phyloP scores from a whole-genome alignment of 2,888 invertebrate species.

The Tribolium freemani region DNA sequence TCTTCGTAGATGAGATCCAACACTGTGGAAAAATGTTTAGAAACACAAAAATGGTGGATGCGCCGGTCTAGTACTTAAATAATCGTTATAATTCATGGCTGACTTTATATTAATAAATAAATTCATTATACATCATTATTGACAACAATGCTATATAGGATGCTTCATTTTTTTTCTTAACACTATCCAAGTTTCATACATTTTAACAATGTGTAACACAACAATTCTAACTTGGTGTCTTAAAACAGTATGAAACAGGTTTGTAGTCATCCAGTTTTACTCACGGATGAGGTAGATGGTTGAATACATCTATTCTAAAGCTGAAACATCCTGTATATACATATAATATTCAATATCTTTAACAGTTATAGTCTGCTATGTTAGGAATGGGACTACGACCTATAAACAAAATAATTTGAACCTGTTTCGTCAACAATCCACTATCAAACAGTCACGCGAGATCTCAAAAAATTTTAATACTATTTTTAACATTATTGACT shows the following conservation, averaged over 20 bases:
- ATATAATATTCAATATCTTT: not conserved
- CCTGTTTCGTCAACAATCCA: not conserved
- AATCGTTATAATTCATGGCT: not conserved
- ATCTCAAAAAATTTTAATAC: not conserved
- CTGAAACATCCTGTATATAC: constrained; percentile 22
- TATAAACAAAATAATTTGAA: not conserved
- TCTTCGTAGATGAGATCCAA: too few relatives aligned
- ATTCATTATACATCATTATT: constrained; percentile 5
- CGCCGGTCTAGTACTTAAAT: not conserved
- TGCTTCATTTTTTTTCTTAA: constrained; percentile 9
- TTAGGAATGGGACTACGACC: not conserved
- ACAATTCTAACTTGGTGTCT: not conserved
- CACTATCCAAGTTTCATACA: not conserved
- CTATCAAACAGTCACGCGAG: not conserved
- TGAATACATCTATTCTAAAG: not conserved
- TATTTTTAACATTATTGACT: constrained; percentile 25
- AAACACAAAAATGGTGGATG: not conserved
- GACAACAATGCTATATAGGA: constrained; percentile 21
- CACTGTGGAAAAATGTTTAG: too few relatives aligned
- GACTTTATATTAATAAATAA: constrained; percentile 21
- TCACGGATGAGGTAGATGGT: not conserved
- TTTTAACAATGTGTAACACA: not conserved
- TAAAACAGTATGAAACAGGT: not conserved
- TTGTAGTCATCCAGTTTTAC: not conserved
- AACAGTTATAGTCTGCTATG: not conserved